Conservation (phyloP, 2,113 vertebrate genomes). For the Neofelis nebulosa region DNA sequence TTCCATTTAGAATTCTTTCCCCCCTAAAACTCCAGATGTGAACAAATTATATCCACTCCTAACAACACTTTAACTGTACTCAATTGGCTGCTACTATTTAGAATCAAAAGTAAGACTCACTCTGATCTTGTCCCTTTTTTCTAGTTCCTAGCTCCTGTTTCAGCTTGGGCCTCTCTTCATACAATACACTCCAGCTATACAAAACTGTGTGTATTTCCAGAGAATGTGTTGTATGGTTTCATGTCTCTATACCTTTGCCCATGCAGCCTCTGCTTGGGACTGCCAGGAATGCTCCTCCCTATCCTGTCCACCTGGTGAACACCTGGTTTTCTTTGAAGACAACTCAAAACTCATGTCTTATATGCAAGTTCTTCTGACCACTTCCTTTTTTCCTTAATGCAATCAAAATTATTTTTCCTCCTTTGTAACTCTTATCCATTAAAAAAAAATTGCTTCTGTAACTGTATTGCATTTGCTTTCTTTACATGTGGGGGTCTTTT, state of each 20-base stretch:
- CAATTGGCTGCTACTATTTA: background rate
- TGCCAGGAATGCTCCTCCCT: background rate
- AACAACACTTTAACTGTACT: background rate
- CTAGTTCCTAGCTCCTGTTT: background rate
- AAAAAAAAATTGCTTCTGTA: background rate
- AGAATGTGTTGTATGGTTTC: background rate
- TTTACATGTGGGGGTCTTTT: background rate
- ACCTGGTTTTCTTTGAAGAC: slow-evolving; percentile 55
- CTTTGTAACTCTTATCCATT: background rate
- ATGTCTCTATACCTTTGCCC: background rate
- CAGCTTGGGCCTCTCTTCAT: background rate
- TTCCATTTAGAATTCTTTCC: background rate
- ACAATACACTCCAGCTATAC: background rate
- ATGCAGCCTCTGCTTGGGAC: background rate
- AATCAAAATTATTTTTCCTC: slow-evolving; percentile 30
- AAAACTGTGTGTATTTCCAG: background rate
- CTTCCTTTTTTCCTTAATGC: slow-evolving; percentile 45
- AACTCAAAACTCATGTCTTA: slow-evolving; percentile 16
- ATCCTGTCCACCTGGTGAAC: slow-evolving; percentile 55
- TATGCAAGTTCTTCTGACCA: slow-evolving; percentile 44
- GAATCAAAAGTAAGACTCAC: background rate
- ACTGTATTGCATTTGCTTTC: background rate
- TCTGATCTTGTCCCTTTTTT: background rate
- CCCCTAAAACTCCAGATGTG: background rate
- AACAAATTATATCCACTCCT: background rate